Percentiles rank a stretch among this genome's conserved stretches.
phyloP scores from a whole-genome alignment of 2,888 invertebrate species.

The Nymphalis c-album region DNA sequence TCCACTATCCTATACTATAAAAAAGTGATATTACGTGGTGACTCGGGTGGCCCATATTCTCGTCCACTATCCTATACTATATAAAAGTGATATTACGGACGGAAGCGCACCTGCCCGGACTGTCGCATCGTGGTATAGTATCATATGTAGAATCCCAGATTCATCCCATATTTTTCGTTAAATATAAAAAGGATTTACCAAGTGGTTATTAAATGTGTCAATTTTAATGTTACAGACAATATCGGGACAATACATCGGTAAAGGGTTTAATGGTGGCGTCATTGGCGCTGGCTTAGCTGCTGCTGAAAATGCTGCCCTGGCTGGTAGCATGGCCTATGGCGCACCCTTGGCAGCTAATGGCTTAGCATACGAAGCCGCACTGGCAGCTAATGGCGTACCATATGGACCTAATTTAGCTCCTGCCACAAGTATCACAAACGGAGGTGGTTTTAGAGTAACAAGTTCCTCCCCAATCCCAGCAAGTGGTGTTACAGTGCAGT shows the following conservation, averaged over 20 bases:
- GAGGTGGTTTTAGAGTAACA: conserved; percentile 42
- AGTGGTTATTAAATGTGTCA: not conserved
- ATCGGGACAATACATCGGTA: conserved; percentile 22
- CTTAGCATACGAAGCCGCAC: conserved; percentile 6
- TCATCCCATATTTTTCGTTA: too few relatives aligned
- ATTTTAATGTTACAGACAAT: conserved; percentile 1
- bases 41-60: too few relatives aligned
- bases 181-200: not conserved
- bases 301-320: conserved; percentile 16
- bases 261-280: conserved; percentile 7
- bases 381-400: conserved; percentile 12
- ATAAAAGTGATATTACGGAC: too few relatives aligned
- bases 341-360: conserved; percentile 9
- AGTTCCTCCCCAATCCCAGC: conserved; percentile 42
- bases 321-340: conserved; percentile 11
- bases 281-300: conserved; percentile 11
- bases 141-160: too few relatives aligned
- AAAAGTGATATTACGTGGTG: too few relatives aligned
- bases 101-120: too few relatives aligned
- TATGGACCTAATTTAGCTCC: conserved; percentile 3
- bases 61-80: too few relatives aligned
- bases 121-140: too few relatives aligned
- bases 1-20: too few relatives aligned
- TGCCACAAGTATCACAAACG: conserved; percentile 23
- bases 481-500: conserved; percentile 40